Percentiles rank a stretch among this genome's conserved stretches.
Evolutionary conservation across 2,888 invertebrate species (phyloP).

Genomic region (Drosophila setosimentum): DNA sequence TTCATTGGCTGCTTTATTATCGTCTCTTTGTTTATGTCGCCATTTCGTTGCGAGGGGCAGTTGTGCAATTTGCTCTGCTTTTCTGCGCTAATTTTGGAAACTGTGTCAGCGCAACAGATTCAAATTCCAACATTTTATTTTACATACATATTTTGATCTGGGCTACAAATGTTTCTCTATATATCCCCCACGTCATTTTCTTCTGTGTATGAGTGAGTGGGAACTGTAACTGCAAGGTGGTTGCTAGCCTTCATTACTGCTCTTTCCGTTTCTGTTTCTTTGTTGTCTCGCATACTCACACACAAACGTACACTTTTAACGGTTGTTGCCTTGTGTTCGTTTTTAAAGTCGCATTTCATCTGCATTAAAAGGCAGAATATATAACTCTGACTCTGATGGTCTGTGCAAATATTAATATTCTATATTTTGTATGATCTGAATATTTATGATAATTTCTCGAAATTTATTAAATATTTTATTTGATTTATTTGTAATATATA

Average conservation of each 20-base stretch:
- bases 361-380: neutral
- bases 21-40: conserved; percentile 69
- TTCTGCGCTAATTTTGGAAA: conserved; percentile 62
- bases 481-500: neutral
- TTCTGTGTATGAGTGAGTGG: neutral
- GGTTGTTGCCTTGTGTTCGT: conserved; percentile 36
- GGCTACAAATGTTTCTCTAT: conserved; percentile 5
- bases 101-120: conserved; percentile 55
- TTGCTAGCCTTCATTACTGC: conserved; percentile 24
- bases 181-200: conserved; percentile 1
- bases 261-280: conserved; percentile 31
- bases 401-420: neutral
- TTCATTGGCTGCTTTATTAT: conserved; percentile 70
- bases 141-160: conserved; percentile 7
- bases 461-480: neutral
- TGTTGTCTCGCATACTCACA: conserved; percentile 34
- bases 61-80: conserved; percentile 66
- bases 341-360: conserved; percentile 49
- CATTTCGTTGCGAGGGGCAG: conserved; percentile 42
- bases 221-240: conserved; percentile 32
- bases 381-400: neutral
- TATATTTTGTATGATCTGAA: neutral
- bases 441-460: neutral
- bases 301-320: conserved; percentile 13
- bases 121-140: conserved; percentile 38